Percentiles rank a stretch among this genome's conserved stretches.
Conservation (phyloP, 2,888 invertebrate genomes). For the Strigamia maritima region DNA sequence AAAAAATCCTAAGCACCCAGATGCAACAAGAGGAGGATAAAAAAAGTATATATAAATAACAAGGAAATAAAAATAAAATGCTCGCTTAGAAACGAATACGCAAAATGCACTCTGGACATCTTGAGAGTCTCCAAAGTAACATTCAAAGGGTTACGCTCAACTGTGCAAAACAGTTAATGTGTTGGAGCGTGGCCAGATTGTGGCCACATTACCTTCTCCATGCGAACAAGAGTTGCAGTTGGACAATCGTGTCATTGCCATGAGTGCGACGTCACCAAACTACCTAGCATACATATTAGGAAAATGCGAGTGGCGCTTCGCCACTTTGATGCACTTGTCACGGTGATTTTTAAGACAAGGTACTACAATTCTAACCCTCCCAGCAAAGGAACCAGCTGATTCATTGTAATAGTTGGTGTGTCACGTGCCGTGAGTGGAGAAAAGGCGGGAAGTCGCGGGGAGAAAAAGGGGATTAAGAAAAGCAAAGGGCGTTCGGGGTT, state of each 20-base stretch:
- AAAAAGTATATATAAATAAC: background rate
- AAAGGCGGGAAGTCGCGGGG: background rate
- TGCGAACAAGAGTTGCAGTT: conserved; percentile 20
- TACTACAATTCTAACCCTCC: conserved; percentile 8
- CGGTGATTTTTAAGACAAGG: conserved; percentile 32
- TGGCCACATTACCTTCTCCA: conserved; percentile 30
- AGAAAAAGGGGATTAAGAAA: conserved; percentile 29
- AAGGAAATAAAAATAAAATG: conserved; percentile 40
- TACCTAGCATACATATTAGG: background rate
- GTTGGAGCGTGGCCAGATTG: conserved; percentile 31
- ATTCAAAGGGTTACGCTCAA: background rate
- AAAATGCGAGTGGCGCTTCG: conserved; percentile 18
- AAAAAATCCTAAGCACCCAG: background rate
- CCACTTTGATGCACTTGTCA: conserved; percentile 32
- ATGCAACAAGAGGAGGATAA: conserved; percentile 39
- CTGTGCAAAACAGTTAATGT: conserved; percentile 31
- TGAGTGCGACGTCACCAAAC: conserved; percentile 30
- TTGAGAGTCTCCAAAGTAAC: background rate
- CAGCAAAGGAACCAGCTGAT: conserved; percentile 27
- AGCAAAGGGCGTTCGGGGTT: background rate
- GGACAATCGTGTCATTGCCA: conserved; percentile 32
- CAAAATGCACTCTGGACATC: conserved; percentile 41
- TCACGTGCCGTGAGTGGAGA: conserved; percentile 32
- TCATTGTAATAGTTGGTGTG: conserved; percentile 30
- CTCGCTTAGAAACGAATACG: conserved; percentile 40